Conservation (phyloP, 2,888 invertebrate species). For the Cheilosia vulpina region DNA sequence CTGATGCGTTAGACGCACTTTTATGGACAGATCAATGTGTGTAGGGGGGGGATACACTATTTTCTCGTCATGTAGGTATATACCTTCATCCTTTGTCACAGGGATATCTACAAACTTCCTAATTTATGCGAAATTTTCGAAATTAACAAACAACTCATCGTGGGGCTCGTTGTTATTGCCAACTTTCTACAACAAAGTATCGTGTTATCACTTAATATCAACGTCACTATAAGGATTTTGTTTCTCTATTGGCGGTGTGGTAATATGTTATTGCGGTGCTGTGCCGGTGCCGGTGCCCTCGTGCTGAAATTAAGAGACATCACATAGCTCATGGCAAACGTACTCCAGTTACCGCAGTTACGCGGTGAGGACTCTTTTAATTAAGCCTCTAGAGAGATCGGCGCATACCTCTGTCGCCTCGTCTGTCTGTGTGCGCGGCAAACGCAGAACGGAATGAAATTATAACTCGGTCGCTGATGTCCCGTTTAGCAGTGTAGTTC, state of each 20-base stretch:
- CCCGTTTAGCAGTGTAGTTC: not conserved
- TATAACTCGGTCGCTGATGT: slow-evolving; percentile 24
- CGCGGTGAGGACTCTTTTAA: slow-evolving; percentile 65
- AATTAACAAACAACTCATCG: slow-evolving; percentile 59
- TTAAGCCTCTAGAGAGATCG: slow-evolving; percentile 70
- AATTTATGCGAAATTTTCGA: slow-evolving; percentile 60
- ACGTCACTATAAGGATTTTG: slow-evolving; percentile 70
- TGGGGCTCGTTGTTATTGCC: slow-evolving; percentile 40
- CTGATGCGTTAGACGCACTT: slow-evolving; percentile 1
- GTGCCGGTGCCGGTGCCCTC: slow-evolving; percentile 47
- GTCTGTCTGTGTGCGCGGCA: not conserved
- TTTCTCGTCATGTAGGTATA: not conserved
- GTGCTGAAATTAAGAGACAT: slow-evolving; percentile 58
- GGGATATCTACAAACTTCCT: slow-evolving; percentile 45
- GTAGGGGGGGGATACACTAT: not conserved
- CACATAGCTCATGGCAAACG: slow-evolving; percentile 37
- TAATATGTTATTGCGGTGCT: slow-evolving; percentile 43
- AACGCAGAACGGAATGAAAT: slow-evolving; percentile 42
- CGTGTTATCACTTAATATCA: slow-evolving; percentile 75
- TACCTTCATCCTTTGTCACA: too few species aligned
- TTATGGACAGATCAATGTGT: not conserved
- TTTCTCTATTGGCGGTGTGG: slow-evolving; percentile 63
- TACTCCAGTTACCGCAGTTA: slow-evolving; percentile 60
- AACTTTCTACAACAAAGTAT: slow-evolving; percentile 68
- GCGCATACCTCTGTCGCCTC: not conserved